Percentiles rank a stretch among this genome's conserved stretches.
Conservation (phyloP, 1,140 invertebrate genomes). For the Drosophila tani region DNA sequence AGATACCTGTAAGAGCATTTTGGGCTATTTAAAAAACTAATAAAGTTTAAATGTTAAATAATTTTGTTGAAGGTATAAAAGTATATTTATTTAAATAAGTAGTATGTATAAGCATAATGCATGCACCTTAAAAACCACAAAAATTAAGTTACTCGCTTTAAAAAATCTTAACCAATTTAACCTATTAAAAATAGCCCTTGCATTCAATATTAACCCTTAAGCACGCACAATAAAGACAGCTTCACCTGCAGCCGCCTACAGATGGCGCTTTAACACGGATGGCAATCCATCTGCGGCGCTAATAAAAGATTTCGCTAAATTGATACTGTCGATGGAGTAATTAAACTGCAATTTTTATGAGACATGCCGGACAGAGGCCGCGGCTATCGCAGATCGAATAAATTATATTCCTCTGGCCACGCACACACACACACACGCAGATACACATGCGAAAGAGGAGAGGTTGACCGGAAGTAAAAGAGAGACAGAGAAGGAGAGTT, state of each 20-base stretch:
- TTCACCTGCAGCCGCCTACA: constrained; percentile 69
- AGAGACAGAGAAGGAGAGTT: constrained; percentile 24
- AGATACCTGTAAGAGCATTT: too few species aligned
- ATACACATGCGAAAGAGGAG: constrained; percentile 7
- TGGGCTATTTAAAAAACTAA: too few species aligned
- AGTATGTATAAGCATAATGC: too few species aligned
- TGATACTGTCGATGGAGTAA: constrained; percentile 85
- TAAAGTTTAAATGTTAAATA: too few species aligned
- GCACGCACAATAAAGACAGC: constrained; percentile 17
- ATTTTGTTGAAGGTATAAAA: too few species aligned
- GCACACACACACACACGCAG: constrained; percentile 26
- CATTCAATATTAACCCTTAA: constrained; percentile 3
- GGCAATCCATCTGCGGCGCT: constrained; percentile 80
- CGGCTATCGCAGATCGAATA: constrained; percentile 84
- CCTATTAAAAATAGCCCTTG: background rate
- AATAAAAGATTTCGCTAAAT: constrained; percentile 84
- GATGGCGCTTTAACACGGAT: constrained; percentile 80
- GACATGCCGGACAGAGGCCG: constrained; percentile 83
- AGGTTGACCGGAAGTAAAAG: constrained; percentile 13
- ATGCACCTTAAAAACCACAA: background rate
- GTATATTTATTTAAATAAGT: too few species aligned
- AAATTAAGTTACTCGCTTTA: background rate
- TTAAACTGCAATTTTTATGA: constrained; percentile 85
- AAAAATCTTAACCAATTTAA: too few species aligned
- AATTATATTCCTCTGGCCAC: constrained; percentile 74